phyloP scores from a whole-genome alignment of 2,888 invertebrate species.

The Disparrhopalites patrizii region DNA sequence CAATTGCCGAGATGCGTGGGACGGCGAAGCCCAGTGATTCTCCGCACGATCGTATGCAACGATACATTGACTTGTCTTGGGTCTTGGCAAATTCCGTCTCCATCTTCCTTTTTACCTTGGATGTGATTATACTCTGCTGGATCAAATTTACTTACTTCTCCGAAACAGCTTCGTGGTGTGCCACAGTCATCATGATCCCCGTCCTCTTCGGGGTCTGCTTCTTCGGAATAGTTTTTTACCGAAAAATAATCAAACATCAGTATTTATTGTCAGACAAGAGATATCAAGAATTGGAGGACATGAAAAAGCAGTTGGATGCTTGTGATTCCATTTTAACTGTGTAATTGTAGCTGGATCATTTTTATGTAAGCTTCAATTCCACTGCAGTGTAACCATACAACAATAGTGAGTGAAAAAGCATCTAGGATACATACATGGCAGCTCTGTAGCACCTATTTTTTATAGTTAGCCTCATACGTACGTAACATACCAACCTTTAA shows the following conservation, averaged over 20 bases:
- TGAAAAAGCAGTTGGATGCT: slow-evolving; percentile 41
- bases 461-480: too few species aligned
- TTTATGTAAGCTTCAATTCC: too few species aligned
- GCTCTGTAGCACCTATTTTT: too few species aligned
- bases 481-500: too few species aligned
- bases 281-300: slow-evolving; percentile 44
- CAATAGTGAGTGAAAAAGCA: too few species aligned
- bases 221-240: slow-evolving; percentile 44
- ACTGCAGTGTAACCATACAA: too few species aligned
- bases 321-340: slow-evolving; percentile 20
- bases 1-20: slow-evolving; percentile 38
- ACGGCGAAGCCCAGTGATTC: slow-evolving; percentile 34
- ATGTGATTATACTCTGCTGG: slow-evolving; percentile 46
- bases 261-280: slow-evolving; percentile 35
- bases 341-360: neutral
- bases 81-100: slow-evolving; percentile 42
- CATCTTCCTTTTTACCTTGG: slow-evolving; percentile 45
- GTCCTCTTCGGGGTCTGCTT: slow-evolving; percentile 39
- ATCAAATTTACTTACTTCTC: slow-evolving; percentile 47
- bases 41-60: slow-evolving; percentile 44
- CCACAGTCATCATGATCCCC: slow-evolving; percentile 38
- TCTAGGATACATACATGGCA: too few species aligned
- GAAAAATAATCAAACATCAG: slow-evolving; percentile 43
- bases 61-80: slow-evolving; percentile 46
- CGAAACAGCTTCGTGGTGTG: slow-evolving; percentile 33